Evolutionary conservation across 2,888 invertebrate genomes (phyloP).

Genomic region (Pristionchus arcanus): DNA sequence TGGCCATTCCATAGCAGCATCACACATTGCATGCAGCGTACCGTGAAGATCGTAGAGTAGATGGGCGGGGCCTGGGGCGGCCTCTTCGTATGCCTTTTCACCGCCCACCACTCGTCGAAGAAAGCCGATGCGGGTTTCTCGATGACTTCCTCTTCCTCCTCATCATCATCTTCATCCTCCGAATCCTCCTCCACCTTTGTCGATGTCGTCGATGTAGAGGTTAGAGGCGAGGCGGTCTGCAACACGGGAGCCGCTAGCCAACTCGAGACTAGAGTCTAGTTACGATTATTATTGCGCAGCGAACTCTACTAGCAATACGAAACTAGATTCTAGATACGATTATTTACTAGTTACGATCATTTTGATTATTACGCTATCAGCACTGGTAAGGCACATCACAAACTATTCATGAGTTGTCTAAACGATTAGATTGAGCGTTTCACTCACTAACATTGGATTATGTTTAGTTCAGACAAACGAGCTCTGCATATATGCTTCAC

Average conservation of each 20-base stretch:
- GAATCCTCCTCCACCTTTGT: background rate
- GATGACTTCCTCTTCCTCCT: background rate
- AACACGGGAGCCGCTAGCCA: constrained; percentile 22
- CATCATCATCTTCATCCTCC: background rate
- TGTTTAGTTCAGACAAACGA: background rate
- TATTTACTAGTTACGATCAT: too few relatives aligned
- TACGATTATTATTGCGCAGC: background rate
- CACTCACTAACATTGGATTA: background rate
- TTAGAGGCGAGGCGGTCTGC: constrained; percentile 12
- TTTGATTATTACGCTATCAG: background rate
- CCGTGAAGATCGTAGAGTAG: constrained; percentile 55
- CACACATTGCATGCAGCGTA: constrained; percentile 12
- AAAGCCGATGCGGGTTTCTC: constrained; percentile 32
- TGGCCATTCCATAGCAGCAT: constrained; percentile 1
- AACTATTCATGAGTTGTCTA: background rate
- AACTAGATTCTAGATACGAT: background rate
- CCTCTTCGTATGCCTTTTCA: constrained; percentile 42
- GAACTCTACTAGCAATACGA: background rate
- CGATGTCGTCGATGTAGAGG: background rate
- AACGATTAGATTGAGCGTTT: background rate
- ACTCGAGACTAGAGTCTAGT: constrained; percentile 5
- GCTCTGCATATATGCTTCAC: background rate
- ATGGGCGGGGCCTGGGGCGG: constrained; percentile 54
- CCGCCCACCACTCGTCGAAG: constrained; percentile 47
- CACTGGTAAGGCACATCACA: background rate